A percentile compares a stretch with the other conserved stretches of the same genome.
Evolutionary conservation across 2,797 vertebrate species (phyloP).

Genomic region (Enoplosus armatus): DNA sequence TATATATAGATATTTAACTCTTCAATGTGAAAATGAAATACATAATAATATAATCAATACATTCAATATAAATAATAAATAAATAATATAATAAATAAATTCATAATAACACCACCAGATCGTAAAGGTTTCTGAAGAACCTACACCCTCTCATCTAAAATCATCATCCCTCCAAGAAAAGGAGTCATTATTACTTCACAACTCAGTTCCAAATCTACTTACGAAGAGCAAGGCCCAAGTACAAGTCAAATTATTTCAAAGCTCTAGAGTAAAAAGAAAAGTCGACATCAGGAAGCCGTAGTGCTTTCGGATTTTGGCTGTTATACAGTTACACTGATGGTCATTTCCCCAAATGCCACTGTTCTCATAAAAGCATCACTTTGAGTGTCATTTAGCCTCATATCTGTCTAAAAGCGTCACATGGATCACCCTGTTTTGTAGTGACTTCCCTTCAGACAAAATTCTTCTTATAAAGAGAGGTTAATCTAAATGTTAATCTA

Average conservation of each 20-base stretch:
- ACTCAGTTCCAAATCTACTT: too few relatives aligned
- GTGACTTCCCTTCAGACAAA: constrained; percentile 36
- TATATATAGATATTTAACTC: neutral
- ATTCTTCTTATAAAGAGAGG: constrained; percentile 31
- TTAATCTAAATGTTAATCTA: constrained; percentile 66
- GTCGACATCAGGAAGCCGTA: neutral
- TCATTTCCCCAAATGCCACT: constrained; percentile 41
- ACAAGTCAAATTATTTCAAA: constrained; percentile 8
- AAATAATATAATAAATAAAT: neutral
- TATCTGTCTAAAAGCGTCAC: constrained; percentile 49
- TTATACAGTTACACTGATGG: constrained; percentile 11
- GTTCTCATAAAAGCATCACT: constrained; percentile 53
- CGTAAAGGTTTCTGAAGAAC: neutral
- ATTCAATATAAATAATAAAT: too few relatives aligned
- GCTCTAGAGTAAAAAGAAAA: neutral
- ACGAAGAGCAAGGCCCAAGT: too few relatives aligned
- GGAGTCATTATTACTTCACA: too few relatives aligned
- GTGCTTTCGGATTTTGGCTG: constrained; percentile 10
- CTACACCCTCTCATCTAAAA: neutral
- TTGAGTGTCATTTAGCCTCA: constrained; percentile 46
- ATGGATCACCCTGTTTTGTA: constrained; percentile 46
- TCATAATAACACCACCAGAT: neutral
- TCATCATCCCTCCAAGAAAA: neutral
- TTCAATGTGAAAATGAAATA: neutral
- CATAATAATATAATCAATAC: neutral